Evolutionary conservation across 35 echinoderm and acorn worm genomes (phyloP).

Genomic region (Heliocidaris tuberculata): DNA sequence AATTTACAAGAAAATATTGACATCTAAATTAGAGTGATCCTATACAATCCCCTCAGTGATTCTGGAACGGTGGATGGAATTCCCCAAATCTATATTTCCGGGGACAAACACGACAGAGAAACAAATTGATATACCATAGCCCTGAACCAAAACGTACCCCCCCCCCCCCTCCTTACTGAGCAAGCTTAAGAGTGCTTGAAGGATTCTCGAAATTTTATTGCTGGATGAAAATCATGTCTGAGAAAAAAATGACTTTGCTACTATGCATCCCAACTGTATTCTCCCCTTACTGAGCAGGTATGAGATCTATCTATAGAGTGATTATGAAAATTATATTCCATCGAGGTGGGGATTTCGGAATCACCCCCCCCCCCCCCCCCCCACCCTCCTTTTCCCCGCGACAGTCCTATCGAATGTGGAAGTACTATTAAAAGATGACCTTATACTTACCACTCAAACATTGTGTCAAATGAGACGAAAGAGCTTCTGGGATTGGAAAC

Average conservation of each 20-base stretch:
- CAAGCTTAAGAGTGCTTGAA: background rate
- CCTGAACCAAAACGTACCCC: background rate
- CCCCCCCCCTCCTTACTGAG: background rate
- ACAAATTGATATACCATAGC: background rate
- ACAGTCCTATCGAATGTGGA: too few relatives aligned
- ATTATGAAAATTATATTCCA: background rate
- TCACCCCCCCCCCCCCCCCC: background rate
- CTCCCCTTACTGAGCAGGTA: background rate
- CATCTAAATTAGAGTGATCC: background rate
- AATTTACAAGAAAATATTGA: background rate
- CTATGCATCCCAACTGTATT: background rate
- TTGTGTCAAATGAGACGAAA: background rate
- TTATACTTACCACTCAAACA: background rate
- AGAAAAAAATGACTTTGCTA: background rate
- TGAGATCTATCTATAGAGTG: background rate
- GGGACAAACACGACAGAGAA: background rate
- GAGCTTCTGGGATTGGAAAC: background rate
- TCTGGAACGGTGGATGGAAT: background rate
- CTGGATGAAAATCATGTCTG: background rate
- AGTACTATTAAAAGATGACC: background rate
- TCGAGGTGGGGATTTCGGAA: background rate
- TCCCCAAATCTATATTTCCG: background rate
- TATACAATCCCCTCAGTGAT: background rate
- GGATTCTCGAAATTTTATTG: too few relatives aligned
- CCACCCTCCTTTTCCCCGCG: too few relatives aligned